phyloP scores from a whole-genome alignment of 2,113 vertebrate genomes.

The Saimiri boliviensis region DNA sequence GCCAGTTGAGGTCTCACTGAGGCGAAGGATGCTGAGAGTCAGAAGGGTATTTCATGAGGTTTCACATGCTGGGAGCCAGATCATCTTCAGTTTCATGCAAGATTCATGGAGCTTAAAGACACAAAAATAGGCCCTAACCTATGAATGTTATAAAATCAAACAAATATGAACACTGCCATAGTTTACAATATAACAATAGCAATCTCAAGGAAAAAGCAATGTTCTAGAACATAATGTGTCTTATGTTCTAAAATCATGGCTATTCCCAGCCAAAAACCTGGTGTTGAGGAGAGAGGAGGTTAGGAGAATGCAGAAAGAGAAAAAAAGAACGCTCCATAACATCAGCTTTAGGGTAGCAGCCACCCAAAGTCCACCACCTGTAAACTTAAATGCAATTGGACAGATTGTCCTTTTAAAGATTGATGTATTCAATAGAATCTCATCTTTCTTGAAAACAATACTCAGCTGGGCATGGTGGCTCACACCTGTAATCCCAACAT shows the following conservation, averaged over 20 bases:
- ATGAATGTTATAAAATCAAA: conserved; percentile 28
- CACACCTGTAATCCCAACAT: no score
- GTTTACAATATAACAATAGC: neutral
- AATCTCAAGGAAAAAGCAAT: conserved; percentile 22
- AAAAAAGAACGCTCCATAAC: neutral
- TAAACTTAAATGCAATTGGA: conserved; percentile 1
- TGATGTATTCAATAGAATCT: neutral
- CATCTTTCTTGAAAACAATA: conserved; percentile 35
- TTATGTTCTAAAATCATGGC: neutral
- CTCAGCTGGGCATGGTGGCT: neutral
- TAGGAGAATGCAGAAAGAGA: conserved; percentile 2
- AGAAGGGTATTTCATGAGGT: neutral
- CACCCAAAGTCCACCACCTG: neutral
- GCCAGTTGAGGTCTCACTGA: conserved; percentile 45
- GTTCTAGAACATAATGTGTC: neutral
- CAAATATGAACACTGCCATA: neutral
- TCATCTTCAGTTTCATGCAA: neutral
- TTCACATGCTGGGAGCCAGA: neutral
- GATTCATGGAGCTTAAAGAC: conserved; percentile 31
- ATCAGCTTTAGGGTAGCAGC: neutral
- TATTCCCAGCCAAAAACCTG: neutral
- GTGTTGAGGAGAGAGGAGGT: neutral
- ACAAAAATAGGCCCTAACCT: conserved; percentile 42
- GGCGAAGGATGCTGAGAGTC: neutral
- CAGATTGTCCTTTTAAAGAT: conserved; percentile 24